phyloP scores from a whole-genome alignment of 2,797 vertebrate species.

The Notamacropus eugenii region DNA sequence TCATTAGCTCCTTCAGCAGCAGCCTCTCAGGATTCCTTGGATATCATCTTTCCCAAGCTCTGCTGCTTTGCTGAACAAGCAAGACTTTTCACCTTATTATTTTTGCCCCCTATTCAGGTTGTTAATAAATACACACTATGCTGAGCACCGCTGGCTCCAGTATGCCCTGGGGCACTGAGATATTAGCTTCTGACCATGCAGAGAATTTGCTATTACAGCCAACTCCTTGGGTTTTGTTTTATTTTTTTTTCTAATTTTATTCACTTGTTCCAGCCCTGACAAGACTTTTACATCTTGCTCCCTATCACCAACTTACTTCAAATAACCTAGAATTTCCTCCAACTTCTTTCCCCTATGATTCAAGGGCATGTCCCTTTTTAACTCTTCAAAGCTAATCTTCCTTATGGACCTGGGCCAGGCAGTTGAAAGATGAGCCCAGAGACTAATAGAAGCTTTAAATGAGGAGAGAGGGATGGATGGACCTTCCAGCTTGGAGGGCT shows the following conservation, averaged over 20 bases:
- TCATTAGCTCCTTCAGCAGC: background rate
- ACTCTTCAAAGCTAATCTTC: conserved; percentile 59
- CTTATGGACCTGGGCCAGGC: background rate
- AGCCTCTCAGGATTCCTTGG: background rate
- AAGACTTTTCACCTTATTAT: conserved; percentile 32
- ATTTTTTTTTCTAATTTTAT: conserved; percentile 24
- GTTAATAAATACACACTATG: conserved; percentile 47
- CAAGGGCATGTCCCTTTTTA: conserved; percentile 37
- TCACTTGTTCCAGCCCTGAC: conserved; percentile 55
- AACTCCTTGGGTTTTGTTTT: conserved; percentile 36
- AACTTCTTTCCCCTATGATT: conserved; percentile 42
- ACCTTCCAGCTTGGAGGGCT: background rate
- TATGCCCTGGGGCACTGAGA: conserved; percentile 28
- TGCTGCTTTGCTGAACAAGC: conserved; percentile 28
- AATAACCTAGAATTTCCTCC: conserved; percentile 59
- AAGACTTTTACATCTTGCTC: conserved; percentile 63
- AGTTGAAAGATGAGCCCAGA: background rate
- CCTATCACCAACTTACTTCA: conserved; percentile 57
- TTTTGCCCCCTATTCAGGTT: conserved; percentile 8
- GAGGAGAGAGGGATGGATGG: conserved; percentile 20
- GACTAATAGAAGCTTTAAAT: conserved; percentile 31
- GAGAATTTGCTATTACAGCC: conserved; percentile 66
- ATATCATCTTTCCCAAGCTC: background rate
- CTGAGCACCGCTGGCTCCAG: conserved; percentile 33
- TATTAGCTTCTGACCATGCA: conserved; percentile 66